A percentile compares a stretch with the other conserved stretches of the same genome.
These are phyloP conservation scores for Apoda limacodes DNA, from an alignment of 2,888 invertebrate genomes.

Conservation along the genomic window DNA sequence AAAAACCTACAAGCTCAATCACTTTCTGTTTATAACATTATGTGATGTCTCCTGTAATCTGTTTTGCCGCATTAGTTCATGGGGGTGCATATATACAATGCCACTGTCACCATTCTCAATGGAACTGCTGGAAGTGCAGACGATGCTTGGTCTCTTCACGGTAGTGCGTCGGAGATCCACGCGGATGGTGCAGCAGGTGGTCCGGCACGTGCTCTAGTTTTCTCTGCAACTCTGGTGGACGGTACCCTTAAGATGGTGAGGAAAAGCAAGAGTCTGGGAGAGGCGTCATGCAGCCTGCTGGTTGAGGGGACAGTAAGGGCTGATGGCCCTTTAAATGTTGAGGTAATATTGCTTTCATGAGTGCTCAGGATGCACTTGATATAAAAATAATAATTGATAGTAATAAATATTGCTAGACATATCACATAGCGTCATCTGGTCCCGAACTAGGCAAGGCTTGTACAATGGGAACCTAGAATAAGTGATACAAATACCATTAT, in stretches of 20 bases:
- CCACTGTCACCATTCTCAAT: constrained; percentile 48
- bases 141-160: constrained; percentile 77
- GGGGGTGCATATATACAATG: constrained; percentile 86
- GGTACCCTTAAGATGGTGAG: constrained; percentile 71
- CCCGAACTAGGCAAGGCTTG: too few relatives aligned
- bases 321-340: constrained; percentile 86
- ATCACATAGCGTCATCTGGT: too few relatives aligned
- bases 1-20: too few relatives aligned
- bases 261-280: constrained; percentile 73
- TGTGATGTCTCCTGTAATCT: constrained; percentile 6
- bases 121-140: constrained; percentile 47
- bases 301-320: constrained; percentile 84
- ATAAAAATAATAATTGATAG: too few relatives aligned
- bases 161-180: constrained; percentile 76
- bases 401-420: too few relatives aligned
- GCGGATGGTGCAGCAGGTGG: constrained; percentile 81
- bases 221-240: constrained; percentile 78
- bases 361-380: too few relatives aligned
- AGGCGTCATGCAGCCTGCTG: constrained; percentile 78
- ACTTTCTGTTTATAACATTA: background rate
- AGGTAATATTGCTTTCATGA: too few relatives aligned
- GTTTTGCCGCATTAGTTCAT: constrained; percentile 76
- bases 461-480: too few relatives aligned
- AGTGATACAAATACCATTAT: too few relatives aligned
- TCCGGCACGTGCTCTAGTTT: constrained; percentile 74